Conservation (phyloP, 2,797 vertebrate genomes). For the Alauda arvensis region DNA sequence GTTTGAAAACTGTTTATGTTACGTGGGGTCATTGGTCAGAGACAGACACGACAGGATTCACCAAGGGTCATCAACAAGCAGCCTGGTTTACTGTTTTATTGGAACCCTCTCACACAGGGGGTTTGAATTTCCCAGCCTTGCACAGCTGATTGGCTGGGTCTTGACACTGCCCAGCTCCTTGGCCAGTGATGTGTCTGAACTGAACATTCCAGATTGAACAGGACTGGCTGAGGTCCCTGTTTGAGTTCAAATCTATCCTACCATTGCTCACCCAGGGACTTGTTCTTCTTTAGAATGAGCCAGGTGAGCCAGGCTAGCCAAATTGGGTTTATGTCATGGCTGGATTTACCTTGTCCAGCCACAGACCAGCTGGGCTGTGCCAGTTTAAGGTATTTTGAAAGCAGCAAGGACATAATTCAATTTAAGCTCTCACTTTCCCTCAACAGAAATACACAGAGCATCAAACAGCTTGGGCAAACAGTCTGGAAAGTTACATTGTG, state of each 20-base stretch:
- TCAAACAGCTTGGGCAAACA: constrained; percentile 35
- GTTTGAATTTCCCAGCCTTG: not conserved
- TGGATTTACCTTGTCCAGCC: not conserved
- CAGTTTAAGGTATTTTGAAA: constrained; percentile 20
- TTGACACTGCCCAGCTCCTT: not conserved
- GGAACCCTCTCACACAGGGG: not conserved
- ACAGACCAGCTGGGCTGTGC: not conserved
- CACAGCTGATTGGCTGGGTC: not conserved
- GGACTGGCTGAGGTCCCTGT: not conserved
- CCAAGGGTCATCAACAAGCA: not conserved
- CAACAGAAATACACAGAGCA: constrained; percentile 7
- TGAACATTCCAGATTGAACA: not conserved
- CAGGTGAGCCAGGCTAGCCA: rapidly evolving
- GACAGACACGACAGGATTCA: not conserved
- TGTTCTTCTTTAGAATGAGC: not conserved
- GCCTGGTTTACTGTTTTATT: not conserved
- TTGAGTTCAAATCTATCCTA: not conserved
- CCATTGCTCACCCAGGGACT: not conserved
- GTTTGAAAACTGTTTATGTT: not conserved
- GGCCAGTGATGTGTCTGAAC: not conserved
- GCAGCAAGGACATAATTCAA: constrained; percentile 43
- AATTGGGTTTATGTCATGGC: not conserved
- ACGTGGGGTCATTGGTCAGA: not conserved
- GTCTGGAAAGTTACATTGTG: constrained; percentile 26
- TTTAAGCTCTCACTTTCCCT: constrained; percentile 19